These are phyloP conservation scores for Psephotus haematonotus DNA, from an alignment of 2,113 vertebrate species.

Conservation along the genomic window DNA sequence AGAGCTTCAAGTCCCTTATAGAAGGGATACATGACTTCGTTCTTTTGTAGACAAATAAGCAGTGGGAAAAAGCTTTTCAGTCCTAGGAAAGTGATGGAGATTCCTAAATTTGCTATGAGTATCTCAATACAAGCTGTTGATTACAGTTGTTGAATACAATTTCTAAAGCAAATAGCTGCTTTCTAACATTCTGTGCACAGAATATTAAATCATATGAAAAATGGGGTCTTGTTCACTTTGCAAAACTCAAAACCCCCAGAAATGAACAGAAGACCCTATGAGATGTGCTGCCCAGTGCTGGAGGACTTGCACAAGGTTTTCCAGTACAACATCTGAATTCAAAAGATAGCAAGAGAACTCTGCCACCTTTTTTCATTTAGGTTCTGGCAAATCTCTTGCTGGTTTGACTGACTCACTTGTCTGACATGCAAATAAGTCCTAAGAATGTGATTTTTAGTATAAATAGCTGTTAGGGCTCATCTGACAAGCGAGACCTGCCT, in stretches of 20 bases:
- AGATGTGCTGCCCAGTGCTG: neutral
- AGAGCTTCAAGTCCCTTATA: neutral
- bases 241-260: neutral
- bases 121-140: neutral
- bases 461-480: constrained; percentile 41
- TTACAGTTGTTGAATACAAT: neutral
- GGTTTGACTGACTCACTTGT: constrained; percentile 51
- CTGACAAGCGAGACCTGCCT: constrained; percentile 38
- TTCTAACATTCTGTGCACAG: neutral
- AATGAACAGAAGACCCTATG: neutral
- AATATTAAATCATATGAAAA: neutral
- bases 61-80: neutral
- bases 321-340: neutral
- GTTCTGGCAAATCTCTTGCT: neutral
- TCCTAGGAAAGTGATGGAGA: neutral
- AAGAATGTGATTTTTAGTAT: constrained; percentile 25
- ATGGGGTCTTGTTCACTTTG: neutral
- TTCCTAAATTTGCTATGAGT: neutral
- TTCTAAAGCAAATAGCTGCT: neutral
- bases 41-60: neutral
- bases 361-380: constrained; percentile 26
- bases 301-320: neutral
- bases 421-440: constrained; percentile 39
- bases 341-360: neutral
- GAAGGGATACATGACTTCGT: neutral